phyloP scores from a whole-genome alignment of 2,113 vertebrate species.

The Morone chrysops region DNA sequence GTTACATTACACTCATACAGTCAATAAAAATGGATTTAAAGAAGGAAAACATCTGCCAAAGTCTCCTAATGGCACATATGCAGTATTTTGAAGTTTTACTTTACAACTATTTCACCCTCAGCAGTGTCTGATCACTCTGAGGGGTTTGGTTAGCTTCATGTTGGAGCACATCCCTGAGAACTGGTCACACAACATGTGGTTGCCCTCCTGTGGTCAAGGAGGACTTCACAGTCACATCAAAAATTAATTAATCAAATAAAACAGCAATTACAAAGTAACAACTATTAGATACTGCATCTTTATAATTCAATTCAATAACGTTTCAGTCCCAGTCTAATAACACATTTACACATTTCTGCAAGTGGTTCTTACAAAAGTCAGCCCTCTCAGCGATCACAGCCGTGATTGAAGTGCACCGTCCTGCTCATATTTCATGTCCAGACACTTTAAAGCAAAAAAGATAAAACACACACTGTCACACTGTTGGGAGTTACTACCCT shows the following conservation, averaged over 20 bases:
- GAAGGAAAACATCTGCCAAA: slow-evolving; percentile 24
- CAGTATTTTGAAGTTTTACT: slow-evolving; percentile 31
- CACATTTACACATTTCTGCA: slow-evolving; percentile 51
- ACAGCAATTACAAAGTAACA: slow-evolving; percentile 51
- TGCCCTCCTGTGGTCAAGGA: slow-evolving; percentile 69
- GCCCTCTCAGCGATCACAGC: slow-evolving; percentile 37
- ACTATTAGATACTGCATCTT: slow-evolving; percentile 45
- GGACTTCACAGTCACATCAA: slow-evolving; percentile 67
- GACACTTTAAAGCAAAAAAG: slow-evolving; percentile 61
- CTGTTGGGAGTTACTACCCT: slow-evolving; percentile 51
- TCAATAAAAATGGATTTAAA: slow-evolving; percentile 33
- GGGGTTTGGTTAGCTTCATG: slow-evolving; percentile 58
- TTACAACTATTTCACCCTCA: slow-evolving; percentile 19
- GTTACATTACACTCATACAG: slow-evolving; percentile 15
- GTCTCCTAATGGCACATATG: slow-evolving; percentile 67
- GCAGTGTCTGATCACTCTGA: slow-evolving; percentile 35
- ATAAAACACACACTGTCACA: slow-evolving; percentile 53
- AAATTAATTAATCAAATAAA: slow-evolving; percentile 46
- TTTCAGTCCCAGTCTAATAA: slow-evolving; percentile 38
- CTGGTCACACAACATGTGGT: slow-evolving; percentile 68
- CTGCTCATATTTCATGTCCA: slow-evolving; percentile 17
- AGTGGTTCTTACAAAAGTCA: slow-evolving; percentile 74
- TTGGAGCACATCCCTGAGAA: slow-evolving; percentile 79
- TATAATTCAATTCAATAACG: slow-evolving; percentile 23
- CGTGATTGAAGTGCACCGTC: slow-evolving; percentile 37